These are phyloP conservation scores for Achlya flavicornis DNA, from an alignment of 2,888 invertebrate species.

Conservation along the genomic window DNA sequence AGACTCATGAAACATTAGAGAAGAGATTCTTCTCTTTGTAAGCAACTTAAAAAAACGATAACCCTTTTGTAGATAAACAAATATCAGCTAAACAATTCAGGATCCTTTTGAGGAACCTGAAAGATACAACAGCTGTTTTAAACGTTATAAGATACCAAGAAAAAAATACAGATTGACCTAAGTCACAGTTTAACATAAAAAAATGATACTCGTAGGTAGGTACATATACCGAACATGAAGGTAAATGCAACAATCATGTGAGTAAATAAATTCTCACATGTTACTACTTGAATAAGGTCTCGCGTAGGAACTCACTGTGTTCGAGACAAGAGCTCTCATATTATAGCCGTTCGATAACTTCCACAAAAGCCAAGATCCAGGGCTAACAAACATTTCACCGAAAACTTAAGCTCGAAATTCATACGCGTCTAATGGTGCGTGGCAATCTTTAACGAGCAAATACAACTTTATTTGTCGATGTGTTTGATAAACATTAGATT, in stretches of 20 bases:
- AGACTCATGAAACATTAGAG: too few relatives aligned
- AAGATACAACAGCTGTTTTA: too few relatives aligned
- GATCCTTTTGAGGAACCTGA: too few relatives aligned
- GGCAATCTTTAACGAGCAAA: conserved; percentile 47
- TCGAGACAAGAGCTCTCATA: conserved; percentile 30
- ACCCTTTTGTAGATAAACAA: too few relatives aligned
- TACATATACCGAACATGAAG: conserved; percentile 10
- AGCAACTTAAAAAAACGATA: too few relatives aligned
- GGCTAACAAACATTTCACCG: conserved; percentile 44
- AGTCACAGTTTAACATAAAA: too few relatives aligned
- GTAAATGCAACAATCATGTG: conserved; percentile 16
- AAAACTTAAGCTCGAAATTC: conserved; percentile 39
- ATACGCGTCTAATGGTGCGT: conserved; percentile 58
- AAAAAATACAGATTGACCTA: too few relatives aligned
- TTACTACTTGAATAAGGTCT: conserved; percentile 19
- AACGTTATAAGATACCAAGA: too few relatives aligned
- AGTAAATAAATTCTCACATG: conserved; percentile 21
- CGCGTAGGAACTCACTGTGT: conserved; percentile 21
- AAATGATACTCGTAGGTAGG: too few relatives aligned
- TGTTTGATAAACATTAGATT: conserved; percentile 46
- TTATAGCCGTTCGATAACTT: conserved; percentile 40
- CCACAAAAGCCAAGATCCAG: conserved; percentile 34
- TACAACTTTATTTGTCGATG: conserved; percentile 38
- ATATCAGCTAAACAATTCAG: too few relatives aligned
- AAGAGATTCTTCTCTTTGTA: too few relatives aligned